phyloP scores from a whole-genome alignment of 2,113 vertebrate genomes.

The Embiotoca jacksoni region DNA sequence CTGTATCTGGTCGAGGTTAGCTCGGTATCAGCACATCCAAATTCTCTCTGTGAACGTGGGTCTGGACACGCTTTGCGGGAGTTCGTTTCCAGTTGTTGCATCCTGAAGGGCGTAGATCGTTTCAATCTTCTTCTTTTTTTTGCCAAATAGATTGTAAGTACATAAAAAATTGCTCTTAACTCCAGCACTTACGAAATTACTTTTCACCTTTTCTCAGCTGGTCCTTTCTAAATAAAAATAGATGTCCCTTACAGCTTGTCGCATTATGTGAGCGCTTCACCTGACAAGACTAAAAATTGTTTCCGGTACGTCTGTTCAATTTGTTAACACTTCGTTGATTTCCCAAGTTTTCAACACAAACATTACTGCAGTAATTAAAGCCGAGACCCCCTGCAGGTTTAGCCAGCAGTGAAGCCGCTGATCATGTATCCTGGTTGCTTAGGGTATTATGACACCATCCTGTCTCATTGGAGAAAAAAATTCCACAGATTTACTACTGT shows the following conservation, averaged over 20 bases:
- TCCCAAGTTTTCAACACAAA: constrained; percentile 7
- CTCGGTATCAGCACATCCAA: no score
- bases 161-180: neutral
- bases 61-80: no score
- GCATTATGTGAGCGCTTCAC: neutral
- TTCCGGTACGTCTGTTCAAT: constrained; percentile 39
- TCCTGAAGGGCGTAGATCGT: no score
- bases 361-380: constrained; percentile 39
- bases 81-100: no score
- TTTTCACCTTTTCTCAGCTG: neutral
- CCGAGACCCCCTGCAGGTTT: constrained; percentile 39
- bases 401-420: constrained; percentile 26
- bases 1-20: no score
- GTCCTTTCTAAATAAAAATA: neutral
- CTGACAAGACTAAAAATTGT: constrained; percentile 7
- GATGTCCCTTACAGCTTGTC: neutral
- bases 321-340: constrained; percentile 48
- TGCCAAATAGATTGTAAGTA: no score
- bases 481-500: constrained; percentile 17
- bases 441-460: constrained; percentile 6
- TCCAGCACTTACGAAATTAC: neutral
- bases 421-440: constrained; percentile 42
- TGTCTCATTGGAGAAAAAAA: constrained; percentile 9
- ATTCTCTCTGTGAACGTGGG: no score
- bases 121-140: no score